Conservation (phyloP, 30 jellyfish, hydroid and myxozoan genomes). For the Mastigias papua region DNA sequence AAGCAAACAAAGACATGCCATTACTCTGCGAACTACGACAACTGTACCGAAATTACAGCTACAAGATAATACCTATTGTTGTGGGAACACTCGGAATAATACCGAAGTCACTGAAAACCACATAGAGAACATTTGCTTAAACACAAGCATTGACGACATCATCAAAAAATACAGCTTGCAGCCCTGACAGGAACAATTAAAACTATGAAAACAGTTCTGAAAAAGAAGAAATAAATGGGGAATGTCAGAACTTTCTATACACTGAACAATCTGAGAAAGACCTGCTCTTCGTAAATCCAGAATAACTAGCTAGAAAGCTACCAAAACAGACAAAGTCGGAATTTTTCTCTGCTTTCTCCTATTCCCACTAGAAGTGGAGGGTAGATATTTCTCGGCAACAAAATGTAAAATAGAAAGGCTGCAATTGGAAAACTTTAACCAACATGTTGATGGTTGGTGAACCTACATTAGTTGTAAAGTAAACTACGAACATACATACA, state of each 20-base stretch:
- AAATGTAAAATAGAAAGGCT: too few species aligned
- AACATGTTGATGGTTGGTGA: too few species aligned
- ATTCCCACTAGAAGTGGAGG: too few species aligned
- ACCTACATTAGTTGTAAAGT: too few species aligned
- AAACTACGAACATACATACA: too few species aligned
- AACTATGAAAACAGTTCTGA: not conserved
- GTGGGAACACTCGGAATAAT: not conserved
- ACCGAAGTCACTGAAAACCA: not conserved
- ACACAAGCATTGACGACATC: not conserved
- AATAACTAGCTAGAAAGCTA: too few species aligned
- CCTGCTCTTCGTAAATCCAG: not conserved
- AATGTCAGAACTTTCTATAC: not conserved
- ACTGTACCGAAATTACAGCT: not conserved
- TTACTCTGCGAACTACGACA: not conserved
- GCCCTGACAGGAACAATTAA: too few species aligned
- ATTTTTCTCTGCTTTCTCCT: too few species aligned
- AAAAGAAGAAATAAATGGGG: not conserved
- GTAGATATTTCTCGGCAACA: too few species aligned
- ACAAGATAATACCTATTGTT: not conserved
- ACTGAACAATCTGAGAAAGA: not conserved
- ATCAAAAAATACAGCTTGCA: too few species aligned
- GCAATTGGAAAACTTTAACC: too few species aligned
- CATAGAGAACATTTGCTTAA: not conserved
- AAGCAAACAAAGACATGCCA: not conserved
- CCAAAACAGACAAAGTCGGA: too few species aligned